Conservation (phyloP, 2,797 vertebrate species). For the Oreonectes daqikongensis region DNA sequence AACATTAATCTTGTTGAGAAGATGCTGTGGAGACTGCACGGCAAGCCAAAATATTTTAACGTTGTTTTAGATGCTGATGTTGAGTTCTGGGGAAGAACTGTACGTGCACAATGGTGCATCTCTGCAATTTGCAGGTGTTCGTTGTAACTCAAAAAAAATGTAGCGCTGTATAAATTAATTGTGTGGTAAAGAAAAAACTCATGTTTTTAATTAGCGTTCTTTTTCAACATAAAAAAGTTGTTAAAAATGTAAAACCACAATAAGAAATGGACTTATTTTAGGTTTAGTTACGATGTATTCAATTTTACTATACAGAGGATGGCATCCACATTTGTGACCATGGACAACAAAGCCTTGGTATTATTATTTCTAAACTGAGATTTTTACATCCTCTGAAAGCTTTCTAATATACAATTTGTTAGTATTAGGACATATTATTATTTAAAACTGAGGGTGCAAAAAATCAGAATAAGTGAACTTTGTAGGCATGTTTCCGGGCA, state of each 20-base stretch:
- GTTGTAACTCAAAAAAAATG: background rate
- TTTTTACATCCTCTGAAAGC: too few relatives aligned
- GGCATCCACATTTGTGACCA: too few relatives aligned
- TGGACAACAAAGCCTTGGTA: too few relatives aligned
- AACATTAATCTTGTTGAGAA: background rate
- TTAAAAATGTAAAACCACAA: background rate
- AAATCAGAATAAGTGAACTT: too few relatives aligned
- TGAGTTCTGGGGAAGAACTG: background rate
- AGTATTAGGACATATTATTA: too few relatives aligned
- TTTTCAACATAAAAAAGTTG: background rate
- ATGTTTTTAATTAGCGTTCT: background rate
- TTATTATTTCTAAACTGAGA: too few relatives aligned
- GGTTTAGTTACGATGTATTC: too few relatives aligned
- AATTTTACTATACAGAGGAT: too few relatives aligned
- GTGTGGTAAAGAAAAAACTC: background rate
- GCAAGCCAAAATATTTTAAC: background rate
- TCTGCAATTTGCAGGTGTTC: background rate
- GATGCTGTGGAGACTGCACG: conserved; percentile 16
- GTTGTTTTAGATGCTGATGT: background rate
- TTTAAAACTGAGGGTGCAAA: too few relatives aligned
- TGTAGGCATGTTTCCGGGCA: too few relatives aligned
- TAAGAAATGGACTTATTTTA: too few relatives aligned
- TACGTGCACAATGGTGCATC: background rate
- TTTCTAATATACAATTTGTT: too few relatives aligned
- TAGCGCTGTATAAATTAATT: background rate